These are phyloP conservation scores for Cydia fagiglandana DNA, from an alignment of 1,140 invertebrate species.

Conservation along the genomic window DNA sequence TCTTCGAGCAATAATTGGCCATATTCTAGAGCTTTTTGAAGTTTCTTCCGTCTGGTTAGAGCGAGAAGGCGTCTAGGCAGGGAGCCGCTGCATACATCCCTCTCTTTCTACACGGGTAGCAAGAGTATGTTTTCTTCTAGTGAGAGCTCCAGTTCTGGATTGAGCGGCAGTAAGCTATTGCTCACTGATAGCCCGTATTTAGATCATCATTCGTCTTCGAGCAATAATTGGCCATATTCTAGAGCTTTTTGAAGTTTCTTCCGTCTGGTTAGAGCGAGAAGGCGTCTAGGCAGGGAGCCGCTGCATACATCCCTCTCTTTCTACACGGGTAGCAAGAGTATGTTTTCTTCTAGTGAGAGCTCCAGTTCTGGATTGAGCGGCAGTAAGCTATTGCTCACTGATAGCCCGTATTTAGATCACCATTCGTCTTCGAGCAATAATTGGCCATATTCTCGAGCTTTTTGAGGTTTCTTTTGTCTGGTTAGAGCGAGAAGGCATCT, in stretches of 20 bases:
- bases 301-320: constrained; percentile 76
- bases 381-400: constrained; percentile 74
- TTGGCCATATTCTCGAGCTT: constrained; percentile 77
- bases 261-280: constrained; percentile 82
- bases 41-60: constrained; percentile 83
- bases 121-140: constrained; percentile 78
- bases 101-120: constrained; percentile 77
- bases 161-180: constrained; percentile 76
- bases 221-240: constrained; percentile 78
- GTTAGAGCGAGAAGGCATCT: constrained; percentile 78
- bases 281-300: constrained; percentile 66
- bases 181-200: constrained; percentile 78
- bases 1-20: constrained; percentile 78
- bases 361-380: constrained; percentile 78
- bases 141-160: constrained; percentile 76
- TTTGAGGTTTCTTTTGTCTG: constrained; percentile 81
- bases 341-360: constrained; percentile 77
- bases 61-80: constrained; percentile 74
- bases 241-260: constrained; percentile 79
- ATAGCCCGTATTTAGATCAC: constrained; percentile 78
- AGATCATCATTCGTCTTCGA: constrained; percentile 77
- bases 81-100: constrained; percentile 72
- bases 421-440: constrained; percentile 78
- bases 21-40: constrained; percentile 72
- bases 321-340: constrained; percentile 77